These are phyloP conservation scores for Penelope pileata DNA, from an alignment of 2,113 vertebrate species.

Conservation along the genomic window DNA sequence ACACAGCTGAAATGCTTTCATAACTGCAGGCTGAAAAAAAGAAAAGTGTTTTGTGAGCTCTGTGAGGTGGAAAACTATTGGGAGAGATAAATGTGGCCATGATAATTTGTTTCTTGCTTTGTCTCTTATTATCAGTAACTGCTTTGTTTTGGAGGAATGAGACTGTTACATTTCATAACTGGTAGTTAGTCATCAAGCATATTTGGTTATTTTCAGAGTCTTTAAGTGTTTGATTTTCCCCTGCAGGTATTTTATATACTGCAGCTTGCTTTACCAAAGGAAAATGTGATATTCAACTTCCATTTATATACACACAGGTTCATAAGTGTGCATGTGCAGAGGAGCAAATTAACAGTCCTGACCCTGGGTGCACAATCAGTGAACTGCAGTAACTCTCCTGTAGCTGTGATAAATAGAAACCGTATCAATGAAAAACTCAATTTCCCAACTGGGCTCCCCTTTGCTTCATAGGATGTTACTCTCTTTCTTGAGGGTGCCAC, in stretches of 20 bases:
- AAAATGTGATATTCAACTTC: background rate
- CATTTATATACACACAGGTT: background rate
- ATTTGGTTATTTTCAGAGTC: background rate
- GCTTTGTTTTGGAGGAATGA: background rate
- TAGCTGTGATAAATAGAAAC: background rate
- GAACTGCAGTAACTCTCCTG: background rate
- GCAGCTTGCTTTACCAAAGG: background rate
- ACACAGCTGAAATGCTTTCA: background rate
- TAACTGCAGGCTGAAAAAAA: background rate
- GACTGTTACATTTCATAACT: background rate
- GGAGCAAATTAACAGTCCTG: background rate
- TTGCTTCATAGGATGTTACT: background rate
- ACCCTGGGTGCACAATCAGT: fast-evolving
- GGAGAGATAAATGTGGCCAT: background rate
- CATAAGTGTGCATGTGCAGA: background rate
- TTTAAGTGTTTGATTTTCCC: background rate
- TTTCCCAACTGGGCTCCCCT: background rate
- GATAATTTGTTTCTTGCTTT: background rate
- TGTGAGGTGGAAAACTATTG: background rate
- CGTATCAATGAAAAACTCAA: background rate
- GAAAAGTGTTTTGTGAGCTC: background rate
- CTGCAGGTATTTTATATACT: background rate
- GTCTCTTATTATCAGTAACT: background rate
- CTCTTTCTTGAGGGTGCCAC: background rate
- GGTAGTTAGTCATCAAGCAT: background rate